These are phyloP conservation scores for Lutjanus campechanus DNA, from an alignment of 2,797 vertebrate genomes.

Conservation along the genomic window DNA sequence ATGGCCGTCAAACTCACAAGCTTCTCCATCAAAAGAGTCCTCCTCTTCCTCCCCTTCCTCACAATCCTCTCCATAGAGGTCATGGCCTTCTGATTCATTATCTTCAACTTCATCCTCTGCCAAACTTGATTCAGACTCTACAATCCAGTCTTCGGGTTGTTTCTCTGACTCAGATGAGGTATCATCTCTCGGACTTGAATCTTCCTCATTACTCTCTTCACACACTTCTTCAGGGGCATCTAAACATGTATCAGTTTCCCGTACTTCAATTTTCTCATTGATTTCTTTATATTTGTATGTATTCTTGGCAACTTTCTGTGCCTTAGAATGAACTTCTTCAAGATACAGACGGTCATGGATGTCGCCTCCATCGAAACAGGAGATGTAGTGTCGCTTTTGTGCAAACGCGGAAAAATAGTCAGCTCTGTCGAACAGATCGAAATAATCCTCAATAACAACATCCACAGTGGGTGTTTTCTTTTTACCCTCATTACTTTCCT, in stretches of 20 bases:
- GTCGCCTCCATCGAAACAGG: constrained; percentile 83
- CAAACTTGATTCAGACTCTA: constrained; percentile 46
- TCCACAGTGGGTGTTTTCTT: constrained; percentile 38
- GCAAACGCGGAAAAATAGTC: constrained; percentile 50
- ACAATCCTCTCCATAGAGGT: constrained; percentile 14
- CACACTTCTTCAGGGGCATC: constrained; percentile 22
- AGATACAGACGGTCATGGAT: constrained; percentile 63
- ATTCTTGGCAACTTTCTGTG: constrained; percentile 26
- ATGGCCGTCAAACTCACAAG: background rate
- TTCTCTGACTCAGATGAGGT: constrained; percentile 39
- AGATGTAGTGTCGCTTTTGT: constrained; percentile 70
- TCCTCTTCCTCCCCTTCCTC: constrained; percentile 47
- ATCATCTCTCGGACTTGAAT: constrained; percentile 16
- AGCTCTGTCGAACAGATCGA: constrained; percentile 77
- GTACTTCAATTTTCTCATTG: background rate
- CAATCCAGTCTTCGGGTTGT: constrained; percentile 43
- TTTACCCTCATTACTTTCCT: constrained; percentile 19
- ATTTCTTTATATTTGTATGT: constrained; percentile 6
- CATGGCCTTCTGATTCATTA: background rate
- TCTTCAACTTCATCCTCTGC: constrained; percentile 49
- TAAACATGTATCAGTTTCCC: background rate
- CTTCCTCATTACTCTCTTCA: constrained; percentile 35
- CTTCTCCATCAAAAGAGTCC: constrained; percentile 4
- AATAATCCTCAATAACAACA: constrained; percentile 64
- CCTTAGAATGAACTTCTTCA: constrained; percentile 40